A percentile compares a stretch with the other conserved stretches of the same genome.
Evolutionary conservation across 2,113 vertebrate genomes (phyloP).

Genomic region (Oncorhynchus kisutch): DNA sequence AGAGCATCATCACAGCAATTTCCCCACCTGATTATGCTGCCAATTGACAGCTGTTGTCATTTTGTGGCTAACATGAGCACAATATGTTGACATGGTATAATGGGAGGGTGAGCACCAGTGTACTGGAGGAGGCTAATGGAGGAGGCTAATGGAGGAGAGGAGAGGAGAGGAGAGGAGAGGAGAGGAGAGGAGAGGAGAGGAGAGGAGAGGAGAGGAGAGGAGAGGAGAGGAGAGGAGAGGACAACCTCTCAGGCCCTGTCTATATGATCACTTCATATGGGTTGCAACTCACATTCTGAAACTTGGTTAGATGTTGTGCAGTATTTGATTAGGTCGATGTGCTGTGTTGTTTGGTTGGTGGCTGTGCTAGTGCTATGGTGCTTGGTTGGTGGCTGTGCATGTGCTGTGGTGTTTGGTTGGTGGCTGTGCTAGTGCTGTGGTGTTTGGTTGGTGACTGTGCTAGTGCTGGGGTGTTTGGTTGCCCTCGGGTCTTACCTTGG

Average conservation of each 20-base stretch:
- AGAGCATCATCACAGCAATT: slow-evolving; percentile 35
- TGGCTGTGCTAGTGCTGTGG: background rate
- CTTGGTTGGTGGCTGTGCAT: background rate
- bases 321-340: too few relatives aligned
- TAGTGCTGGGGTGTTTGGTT: background rate
- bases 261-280: too few relatives aligned
- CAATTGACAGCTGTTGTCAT: slow-evolving; percentile 51
- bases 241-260: too few relatives aligned
- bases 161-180: too few relatives aligned
- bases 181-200: too few relatives aligned
- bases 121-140: slow-evolving; percentile 17
- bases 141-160: background rate
- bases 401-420: background rate
- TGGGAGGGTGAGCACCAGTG: slow-evolving; percentile 31
- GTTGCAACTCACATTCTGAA: too few relatives aligned
- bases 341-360: too few relatives aligned
- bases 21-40: slow-evolving; percentile 40
- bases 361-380: background rate
- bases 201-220: too few relatives aligned
- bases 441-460: background rate
- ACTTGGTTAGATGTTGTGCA: too few relatives aligned
- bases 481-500: slow-evolving; percentile 76
- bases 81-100: slow-evolving; percentile 51
- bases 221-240: too few relatives aligned
- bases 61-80: slow-evolving; percentile 48